Percentiles rank a stretch among this genome's conserved stretches.
These are phyloP conservation scores for Linurgus olivaceus DNA, from an alignment of 2,797 vertebrate species.

Conservation along the genomic window DNA sequence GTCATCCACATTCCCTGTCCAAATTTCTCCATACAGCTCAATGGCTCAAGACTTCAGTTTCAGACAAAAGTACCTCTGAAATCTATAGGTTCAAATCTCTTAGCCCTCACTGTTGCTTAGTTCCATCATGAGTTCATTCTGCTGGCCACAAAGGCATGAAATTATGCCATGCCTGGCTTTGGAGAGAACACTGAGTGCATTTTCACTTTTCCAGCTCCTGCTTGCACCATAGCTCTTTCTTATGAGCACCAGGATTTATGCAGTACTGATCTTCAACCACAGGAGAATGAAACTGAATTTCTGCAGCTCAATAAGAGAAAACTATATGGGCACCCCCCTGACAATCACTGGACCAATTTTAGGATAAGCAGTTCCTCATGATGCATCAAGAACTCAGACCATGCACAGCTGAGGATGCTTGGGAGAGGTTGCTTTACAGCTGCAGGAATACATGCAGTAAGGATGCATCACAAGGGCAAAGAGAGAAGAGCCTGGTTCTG, in stretches of 20 bases:
- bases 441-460: not conserved
- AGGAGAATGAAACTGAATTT: not conserved
- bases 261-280: accelerated
- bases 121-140: not conserved
- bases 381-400: not conserved
- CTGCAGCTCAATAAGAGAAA: not conserved
- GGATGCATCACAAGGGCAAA: not conserved
- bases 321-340: not conserved
- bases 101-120: not conserved
- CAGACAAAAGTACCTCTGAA: not conserved
- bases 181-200: not conserved
- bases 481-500: not conserved
- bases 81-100: not conserved
- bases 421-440: not conserved
- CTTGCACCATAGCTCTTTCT: not conserved
- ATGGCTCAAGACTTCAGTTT: not conserved
- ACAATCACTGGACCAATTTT: not conserved
- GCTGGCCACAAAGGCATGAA: not conserved
- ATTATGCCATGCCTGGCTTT: not conserved
- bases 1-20: not conserved
- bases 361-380: not conserved
- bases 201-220: not conserved
- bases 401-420: not conserved
- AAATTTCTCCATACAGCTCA: not conserved
- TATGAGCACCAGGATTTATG: not conserved